Base-by-base conservation (phyloP, 92 coral and sea anemone species). In the Bergia puertoricense region DNA sequence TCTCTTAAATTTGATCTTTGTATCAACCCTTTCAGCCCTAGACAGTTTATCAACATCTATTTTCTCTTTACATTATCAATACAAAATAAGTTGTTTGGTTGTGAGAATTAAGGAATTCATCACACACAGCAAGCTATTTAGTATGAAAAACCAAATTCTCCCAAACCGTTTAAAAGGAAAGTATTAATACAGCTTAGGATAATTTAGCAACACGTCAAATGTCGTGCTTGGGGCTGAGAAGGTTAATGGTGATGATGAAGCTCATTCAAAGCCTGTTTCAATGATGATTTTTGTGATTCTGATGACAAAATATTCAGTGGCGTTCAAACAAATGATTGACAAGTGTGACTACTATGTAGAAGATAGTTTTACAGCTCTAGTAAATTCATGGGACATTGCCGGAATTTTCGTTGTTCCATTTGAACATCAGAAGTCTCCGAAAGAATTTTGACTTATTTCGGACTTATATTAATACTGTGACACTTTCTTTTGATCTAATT, bases 1-100 rank as follows among this genome's bases (percentile, higher is more conserved):
- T 78, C 82, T 23, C 59, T 77, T 18, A 77, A 77, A 37, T 77
- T 77, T 37, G 44, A 45, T 77, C 81, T 48, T 43, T 77, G 41
- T 20, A 77, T 41, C 20, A 77, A 41, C 46, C 13, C 15, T 77
- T 30, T 30, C 30, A 30, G 30, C 30, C 0, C 30, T 30, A 30
- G 30, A 30, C 30, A 0, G 30, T 30, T 30, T 30, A 30, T 30
- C 30, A 30, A 30, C 30, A 30, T 30, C 30, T 30, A 30, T 30
- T 30, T 30, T 30, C 30, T 30, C 30, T 30, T 30, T 30, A 30
- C 30, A 30, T 30, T 30, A 30, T 30, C 30, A 30, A 30, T 30
- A 30, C 30, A 30, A 30, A 30, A 30, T 30, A 30, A 30, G 30
- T 30, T 30, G 30, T 30, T 30, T 30, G 30, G 30, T 30, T 30